Conservation (phyloP, 1,140 invertebrate genomes). For the Leptonema lineaticorne region DNA sequence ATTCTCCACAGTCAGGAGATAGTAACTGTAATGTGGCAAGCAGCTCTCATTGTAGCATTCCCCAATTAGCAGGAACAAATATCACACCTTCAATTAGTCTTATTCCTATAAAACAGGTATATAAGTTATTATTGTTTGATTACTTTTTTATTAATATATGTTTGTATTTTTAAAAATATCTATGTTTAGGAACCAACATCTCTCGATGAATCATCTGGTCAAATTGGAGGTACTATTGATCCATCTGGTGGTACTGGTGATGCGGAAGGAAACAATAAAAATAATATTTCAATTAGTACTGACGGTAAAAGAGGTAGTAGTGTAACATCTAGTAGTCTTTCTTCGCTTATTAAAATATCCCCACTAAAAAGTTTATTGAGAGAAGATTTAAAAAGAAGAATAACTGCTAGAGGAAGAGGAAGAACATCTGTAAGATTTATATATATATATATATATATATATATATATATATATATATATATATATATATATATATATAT, state of each 20-base stretch:
- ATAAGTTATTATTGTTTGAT: constrained; percentile 13
- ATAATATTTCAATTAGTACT: constrained; percentile 43
- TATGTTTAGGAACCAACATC: constrained; percentile 49
- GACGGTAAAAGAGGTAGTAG: constrained; percentile 55
- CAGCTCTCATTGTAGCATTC: constrained; percentile 59
- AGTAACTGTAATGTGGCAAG: constrained; percentile 72
- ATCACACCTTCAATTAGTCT: constrained; percentile 81
- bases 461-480: too few relatives aligned
- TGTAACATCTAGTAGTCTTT: constrained; percentile 64
- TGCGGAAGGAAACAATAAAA: constrained; percentile 40
- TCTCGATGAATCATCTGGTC: constrained; percentile 46
- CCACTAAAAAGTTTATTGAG: constrained; percentile 79
- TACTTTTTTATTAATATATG: background rate
- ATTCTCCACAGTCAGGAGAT: constrained; percentile 75
- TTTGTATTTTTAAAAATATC: background rate
- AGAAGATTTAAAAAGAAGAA: constrained; percentile 76
- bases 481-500: too few relatives aligned
- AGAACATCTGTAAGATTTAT: constrained; percentile 49
- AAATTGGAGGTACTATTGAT: constrained; percentile 37
- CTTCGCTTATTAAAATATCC: constrained; percentile 73
- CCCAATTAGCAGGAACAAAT: constrained; percentile 50
- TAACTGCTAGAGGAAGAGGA: constrained; percentile 61
- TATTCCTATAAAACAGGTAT: constrained; percentile 82
- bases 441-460: too few relatives aligned
- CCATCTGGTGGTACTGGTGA: constrained; percentile 44